Evolutionary conservation across 1,140 invertebrate genomes (phyloP).

Genomic region (Cydia strobilella): DNA sequence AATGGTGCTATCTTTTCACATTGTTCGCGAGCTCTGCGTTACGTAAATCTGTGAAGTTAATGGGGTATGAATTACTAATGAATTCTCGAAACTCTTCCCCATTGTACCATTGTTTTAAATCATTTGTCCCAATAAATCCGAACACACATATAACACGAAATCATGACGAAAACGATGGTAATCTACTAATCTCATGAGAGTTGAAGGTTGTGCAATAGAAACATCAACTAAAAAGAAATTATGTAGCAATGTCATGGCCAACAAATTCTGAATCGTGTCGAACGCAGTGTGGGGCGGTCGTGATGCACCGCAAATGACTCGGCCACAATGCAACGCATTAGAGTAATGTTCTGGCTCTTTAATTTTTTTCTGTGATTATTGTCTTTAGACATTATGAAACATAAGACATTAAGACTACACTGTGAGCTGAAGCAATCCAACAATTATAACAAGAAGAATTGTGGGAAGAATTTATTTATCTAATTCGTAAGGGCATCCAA

Average conservation of each 20-base stretch:
- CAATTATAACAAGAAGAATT: constrained; percentile 25
- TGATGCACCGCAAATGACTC: constrained; percentile 67
- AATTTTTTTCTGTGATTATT: constrained; percentile 50
- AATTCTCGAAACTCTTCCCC: constrained; percentile 60
- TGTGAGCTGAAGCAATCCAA: constrained; percentile 13
- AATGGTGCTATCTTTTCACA: constrained; percentile 68
- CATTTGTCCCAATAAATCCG: constrained; percentile 21
- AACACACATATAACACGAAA: constrained; percentile 7
- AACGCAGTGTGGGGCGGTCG: constrained; percentile 46
- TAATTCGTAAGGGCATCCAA: neutral
- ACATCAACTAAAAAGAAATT: constrained; percentile 53
- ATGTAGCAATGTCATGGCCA: constrained; percentile 71
- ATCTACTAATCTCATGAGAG: neutral
- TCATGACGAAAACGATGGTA: constrained; percentile 14
- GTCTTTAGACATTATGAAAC: constrained; percentile 55
- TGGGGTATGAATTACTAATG: constrained; percentile 73
- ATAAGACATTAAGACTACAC: constrained; percentile 45
- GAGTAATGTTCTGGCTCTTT: constrained; percentile 53
- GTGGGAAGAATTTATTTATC: constrained; percentile 17
- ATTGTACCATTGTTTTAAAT: constrained; percentile 59
- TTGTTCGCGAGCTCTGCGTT: constrained; percentile 63
- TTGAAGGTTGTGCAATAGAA: constrained; percentile 40
- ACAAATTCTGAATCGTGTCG: constrained; percentile 50
- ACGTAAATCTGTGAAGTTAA: constrained; percentile 68
- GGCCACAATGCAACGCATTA: constrained; percentile 58